Evolutionary conservation across 2,888 invertebrate genomes (phyloP), one percentile per base, ranked within the genome.

Genomic region (Tupiocoris notatus): DNA sequence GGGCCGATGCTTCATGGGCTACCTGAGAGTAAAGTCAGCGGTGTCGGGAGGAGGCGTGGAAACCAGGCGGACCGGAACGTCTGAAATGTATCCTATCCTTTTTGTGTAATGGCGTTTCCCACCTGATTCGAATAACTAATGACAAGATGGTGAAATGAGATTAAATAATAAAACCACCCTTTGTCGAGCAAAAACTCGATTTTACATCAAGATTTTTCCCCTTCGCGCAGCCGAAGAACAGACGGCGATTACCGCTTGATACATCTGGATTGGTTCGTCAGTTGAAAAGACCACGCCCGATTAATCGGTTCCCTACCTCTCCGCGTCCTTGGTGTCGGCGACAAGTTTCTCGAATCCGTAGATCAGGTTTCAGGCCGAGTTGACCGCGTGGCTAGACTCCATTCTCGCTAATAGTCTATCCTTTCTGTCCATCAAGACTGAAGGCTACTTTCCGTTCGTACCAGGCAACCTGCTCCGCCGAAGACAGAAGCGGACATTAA

Each of bases 51-150:
- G 65, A 39, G 65, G 65, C 39, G 65, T 25, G 65, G 65, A 39
- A 39, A 65, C 16, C 17, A 24, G 39, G 39, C 39, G 18, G 65
- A 65, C 16, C 65, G 65, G 18, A 39, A 65, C 65, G 65, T 3
- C 18, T 65, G 65, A 65, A 65, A 65, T 65, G 65, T 65, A 65
- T 65, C 65, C 20, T 65, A 65, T 39, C 64, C 54, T 65, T 18
- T 39, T 39, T 39, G 17, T 39, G 54, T n/a, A 65, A 65, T 65
- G 65, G 65, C 65, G 65, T 16, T 24, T 39, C 39, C 6, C 39
- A 7, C 39, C 39, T 39, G 39, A 39, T 39, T 39, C 39, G 39
- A 39, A 39, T 39, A 39, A 39, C 39, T 39, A 39, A 39, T 39
- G 6, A 39, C 39, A 12, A 39, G 39, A 39, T 39, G 39, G 12